Base-by-base conservation (phyloP, 1,140 invertebrate species). In the Nephila pilipes region DNA sequence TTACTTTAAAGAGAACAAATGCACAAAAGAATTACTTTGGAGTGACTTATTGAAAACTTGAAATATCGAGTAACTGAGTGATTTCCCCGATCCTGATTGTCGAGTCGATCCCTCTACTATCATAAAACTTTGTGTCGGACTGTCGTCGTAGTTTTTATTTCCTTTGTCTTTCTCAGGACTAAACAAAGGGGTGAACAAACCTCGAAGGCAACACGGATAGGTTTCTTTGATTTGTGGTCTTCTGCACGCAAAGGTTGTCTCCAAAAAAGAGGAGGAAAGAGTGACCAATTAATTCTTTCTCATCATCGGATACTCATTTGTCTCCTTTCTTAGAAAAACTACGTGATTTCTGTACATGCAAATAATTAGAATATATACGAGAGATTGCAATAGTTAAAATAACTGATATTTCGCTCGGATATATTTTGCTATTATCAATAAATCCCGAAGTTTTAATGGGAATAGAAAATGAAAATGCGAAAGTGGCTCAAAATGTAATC, bases 181-280 rank as follows among this genome's bases (percentile, higher is more conserved):
- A 88, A 75, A 88, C 87, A 88, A 88, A 88, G 54, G 87, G 87
- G 87, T 88, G 87, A 75, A 69, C 87, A 88, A 88, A 65, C 87
- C 87, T 46, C 87, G n/a, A 32, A 83, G n/a, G 81, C 25, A 54
- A 60, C 69, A 75, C 46, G 46, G 69, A 57, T 54, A 54, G 32
- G 60, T 65, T 36, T 75, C 65, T 75, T 46, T 88, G 87, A 88
- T 88, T 88, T 88, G 87, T 88, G 87, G 87, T 8, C 29, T 75
- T n/a, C 18, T 10, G 20, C 87, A 88, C 87, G 87, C 87, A 55
- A 88, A 14, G 29, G 32, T 38, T 83, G 46, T 83, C 81, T 57
- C 81, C 22, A 65, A 65, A 65, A 65, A 25, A 20, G 80, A 81
- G 12, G n/a, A 29, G 2, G 8, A 29, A 81, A 8, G 80, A 54